phyloP scores from a whole-genome alignment of 1,140 invertebrate species.

The Amphibalanus amphitrite region DNA sequence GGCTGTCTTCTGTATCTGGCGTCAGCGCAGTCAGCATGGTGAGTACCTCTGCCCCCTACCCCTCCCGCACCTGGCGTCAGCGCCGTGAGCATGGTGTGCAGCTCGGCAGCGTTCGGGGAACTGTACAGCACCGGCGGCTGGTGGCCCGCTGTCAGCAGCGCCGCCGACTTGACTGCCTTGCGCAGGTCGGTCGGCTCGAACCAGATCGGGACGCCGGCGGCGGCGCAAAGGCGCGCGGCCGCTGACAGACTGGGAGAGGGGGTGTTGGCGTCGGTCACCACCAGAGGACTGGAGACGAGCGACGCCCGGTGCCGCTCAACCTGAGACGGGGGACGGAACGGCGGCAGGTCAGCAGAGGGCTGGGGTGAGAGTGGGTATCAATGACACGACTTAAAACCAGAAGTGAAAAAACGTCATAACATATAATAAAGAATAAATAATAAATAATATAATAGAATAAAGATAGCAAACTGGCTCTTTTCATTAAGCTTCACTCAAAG shows the following conservation, averaged over 20 bases:
- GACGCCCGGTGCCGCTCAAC: constrained; percentile 32
- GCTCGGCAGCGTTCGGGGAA: neutral
- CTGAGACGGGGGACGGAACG: constrained; percentile 23
- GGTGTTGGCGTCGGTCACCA: constrained; percentile 67
- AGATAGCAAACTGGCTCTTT: too few species aligned
- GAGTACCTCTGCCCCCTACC: too few species aligned
- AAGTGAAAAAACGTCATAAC: too few species aligned
- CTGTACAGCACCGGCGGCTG: neutral
- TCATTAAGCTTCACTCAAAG: too few species aligned
- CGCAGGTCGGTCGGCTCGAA: neutral
- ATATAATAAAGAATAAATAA: too few species aligned
- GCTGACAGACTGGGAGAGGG: constrained; percentile 43
- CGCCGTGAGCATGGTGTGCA: neutral
- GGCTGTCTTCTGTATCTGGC: too few species aligned
- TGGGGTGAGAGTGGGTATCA: too few species aligned
- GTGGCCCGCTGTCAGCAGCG: neutral
- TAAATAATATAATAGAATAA: too few species aligned
- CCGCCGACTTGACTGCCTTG: neutral
- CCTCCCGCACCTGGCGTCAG: too few species aligned
- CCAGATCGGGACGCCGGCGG: constrained; percentile 35
- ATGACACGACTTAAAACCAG: too few species aligned
- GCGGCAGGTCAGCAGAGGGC: constrained; percentile 18
- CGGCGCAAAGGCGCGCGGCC: constrained; percentile 39
- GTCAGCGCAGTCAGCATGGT: too few species aligned
- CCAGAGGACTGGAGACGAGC: constrained; percentile 41